Percentiles rank a stretch among this genome's conserved stretches.
These are phyloP conservation scores for Plagiodera versicolora DNA, from an alignment of 2,888 invertebrate species.

Conservation along the genomic window DNA sequence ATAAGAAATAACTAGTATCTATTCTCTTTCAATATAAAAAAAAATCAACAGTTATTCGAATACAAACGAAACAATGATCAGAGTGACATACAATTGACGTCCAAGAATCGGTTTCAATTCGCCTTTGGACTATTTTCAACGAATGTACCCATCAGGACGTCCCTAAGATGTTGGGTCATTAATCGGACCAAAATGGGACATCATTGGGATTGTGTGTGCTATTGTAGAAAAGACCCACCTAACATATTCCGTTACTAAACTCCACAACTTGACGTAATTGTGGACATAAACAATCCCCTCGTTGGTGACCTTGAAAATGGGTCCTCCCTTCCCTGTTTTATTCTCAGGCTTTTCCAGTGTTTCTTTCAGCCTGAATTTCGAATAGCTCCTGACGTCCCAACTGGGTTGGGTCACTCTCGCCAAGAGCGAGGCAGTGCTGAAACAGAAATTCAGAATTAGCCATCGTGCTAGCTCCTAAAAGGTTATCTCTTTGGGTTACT, in stretches of 20 bases:
- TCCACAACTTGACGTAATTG: slow-evolving; percentile 54
- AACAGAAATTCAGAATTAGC: slow-evolving; percentile 20
- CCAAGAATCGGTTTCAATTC: too few relatives aligned
- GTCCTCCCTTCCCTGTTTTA: slow-evolving; percentile 22
- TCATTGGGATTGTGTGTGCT: too few relatives aligned
- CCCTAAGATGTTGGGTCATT: too few relatives aligned
- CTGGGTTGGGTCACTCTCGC: slow-evolving; percentile 57
- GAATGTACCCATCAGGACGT: too few relatives aligned
- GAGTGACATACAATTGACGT: too few relatives aligned
- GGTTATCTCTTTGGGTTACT: slow-evolving; percentile 30
- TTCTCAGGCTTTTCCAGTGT: slow-evolving; percentile 9
- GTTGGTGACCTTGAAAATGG: slow-evolving; percentile 60
- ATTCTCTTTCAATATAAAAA: too few relatives aligned
- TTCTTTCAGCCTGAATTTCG: slow-evolving; percentile 34
- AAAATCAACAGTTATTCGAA: too few relatives aligned
- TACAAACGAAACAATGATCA: too few relatives aligned
- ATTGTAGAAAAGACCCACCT: too few relatives aligned
- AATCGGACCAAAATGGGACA: too few relatives aligned
- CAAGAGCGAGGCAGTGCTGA: slow-evolving; percentile 54
- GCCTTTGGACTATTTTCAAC: too few relatives aligned
- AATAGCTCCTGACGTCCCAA: slow-evolving; percentile 33
- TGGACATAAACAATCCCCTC: slow-evolving; percentile 64
- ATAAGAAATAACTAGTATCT: too few relatives aligned
- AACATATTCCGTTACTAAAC: slow-evolving; percentile 51
- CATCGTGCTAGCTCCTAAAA: not conserved